Base-by-base conservation (phyloP, 2,113 vertebrate species). In the Lagopus muta region DNA sequence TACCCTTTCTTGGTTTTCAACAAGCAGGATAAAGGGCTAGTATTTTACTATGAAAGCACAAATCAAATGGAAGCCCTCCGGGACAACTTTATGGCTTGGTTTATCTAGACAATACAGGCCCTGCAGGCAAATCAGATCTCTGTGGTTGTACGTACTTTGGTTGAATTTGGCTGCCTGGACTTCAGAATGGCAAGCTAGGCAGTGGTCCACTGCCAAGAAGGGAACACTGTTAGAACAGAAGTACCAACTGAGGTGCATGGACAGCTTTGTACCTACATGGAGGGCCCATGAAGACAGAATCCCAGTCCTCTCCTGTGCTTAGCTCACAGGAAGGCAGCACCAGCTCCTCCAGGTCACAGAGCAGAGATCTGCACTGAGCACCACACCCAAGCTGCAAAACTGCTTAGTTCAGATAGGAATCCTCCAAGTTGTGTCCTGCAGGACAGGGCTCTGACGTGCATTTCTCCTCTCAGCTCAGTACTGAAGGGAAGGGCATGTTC, bases 401-500 rank as follows among this genome's bases (percentile, higher is more conserved):
- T 34, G 58, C 13, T 17, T 25, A 20, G 27, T n/a, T 42, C 60
- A 30, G 25, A 30, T 1, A 8, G 54, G n/a, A 67, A 61, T 30
- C 15, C 55, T 55, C 20, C 0, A 1, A 50, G 64, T 45, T 20
- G 8, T 27, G n/a, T 2, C 19, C 18, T 6, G 34, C 86, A 82
- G 19, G 58, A 65, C 27, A 38, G 10, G 6, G 43, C 60, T 50
- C 57, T 50, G 10, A 14, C 0, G 1, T 9, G n/a, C 2, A 0
- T 32, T n/a, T 57, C 30, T 45, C 66, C 65, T n/a, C 43, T 28
- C 20, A 2, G 0, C 45, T 60, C 21, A 40, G 42, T 19, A 10
- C 2, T 34, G 47, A 52, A 79, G n/a, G 67, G 36, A 80, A 64
- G 79, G 47, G 47, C 8, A 16, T 1, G 2, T 54, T 65, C 61